Conservation (phyloP, 2,797 vertebrate genomes). For the Melanotaenia boesemani region DNA sequence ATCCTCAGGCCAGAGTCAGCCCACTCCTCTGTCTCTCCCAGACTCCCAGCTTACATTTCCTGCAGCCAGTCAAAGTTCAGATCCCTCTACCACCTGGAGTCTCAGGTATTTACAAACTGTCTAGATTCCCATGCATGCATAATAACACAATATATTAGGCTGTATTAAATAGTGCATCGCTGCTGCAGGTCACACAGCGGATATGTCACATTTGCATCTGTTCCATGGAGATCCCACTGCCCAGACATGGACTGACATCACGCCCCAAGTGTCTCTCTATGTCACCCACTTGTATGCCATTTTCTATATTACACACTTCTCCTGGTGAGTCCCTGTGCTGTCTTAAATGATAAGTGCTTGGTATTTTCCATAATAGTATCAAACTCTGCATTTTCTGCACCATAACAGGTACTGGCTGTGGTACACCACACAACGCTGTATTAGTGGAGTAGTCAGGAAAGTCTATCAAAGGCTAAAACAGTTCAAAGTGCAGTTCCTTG, state of each 20-base stretch:
- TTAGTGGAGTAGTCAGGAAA: constrained; percentile 89
- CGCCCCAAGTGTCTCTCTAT: constrained; percentile 88
- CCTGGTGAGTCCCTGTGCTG: constrained; percentile 87
- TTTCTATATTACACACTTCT: constrained; percentile 95
- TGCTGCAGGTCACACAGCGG: constrained; percentile 86
- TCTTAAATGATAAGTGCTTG: neutral
- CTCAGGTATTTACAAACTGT: constrained; percentile 82
- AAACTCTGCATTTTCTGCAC: constrained; percentile 12
- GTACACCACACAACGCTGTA: constrained; percentile 91
- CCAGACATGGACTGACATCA: constrained; percentile 93
- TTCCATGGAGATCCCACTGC: constrained; percentile 87
- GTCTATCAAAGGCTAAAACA: constrained; percentile 92
- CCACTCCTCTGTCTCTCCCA: constrained; percentile 92
- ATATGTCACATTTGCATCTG: constrained; percentile 88
- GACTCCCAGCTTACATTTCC: constrained; percentile 84
- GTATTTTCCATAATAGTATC: neutral
- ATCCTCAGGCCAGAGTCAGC: constrained; percentile 81
- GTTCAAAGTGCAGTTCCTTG: constrained; percentile 95
- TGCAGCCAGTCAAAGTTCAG: constrained; percentile 92
- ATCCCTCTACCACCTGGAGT: constrained; percentile 91
- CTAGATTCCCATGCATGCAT: neutral
- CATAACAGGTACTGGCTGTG: constrained; percentile 95
- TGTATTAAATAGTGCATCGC: constrained; percentile 17
- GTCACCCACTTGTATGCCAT: constrained; percentile 91
- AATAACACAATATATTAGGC: constrained; percentile 7